Evolutionary conservation across 2,888 invertebrate species (phyloP), one percentile per base, ranked within the genome.

Genomic region (Aphrophora alni): DNA sequence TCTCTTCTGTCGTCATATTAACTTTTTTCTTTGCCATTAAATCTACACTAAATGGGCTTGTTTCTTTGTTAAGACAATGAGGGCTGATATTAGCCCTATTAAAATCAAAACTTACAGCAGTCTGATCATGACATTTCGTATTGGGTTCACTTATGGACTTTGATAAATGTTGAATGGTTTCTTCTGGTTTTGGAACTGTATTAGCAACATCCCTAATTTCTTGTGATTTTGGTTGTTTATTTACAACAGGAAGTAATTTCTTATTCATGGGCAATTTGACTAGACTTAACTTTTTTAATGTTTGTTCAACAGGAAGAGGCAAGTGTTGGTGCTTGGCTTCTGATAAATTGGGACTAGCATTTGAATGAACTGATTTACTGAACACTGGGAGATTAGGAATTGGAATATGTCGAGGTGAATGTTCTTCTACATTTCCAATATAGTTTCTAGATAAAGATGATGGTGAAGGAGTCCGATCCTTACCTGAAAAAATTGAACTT

Each of bases 251-350:
- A 51, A 14, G 8, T 38, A 82, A 80, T 68, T 83, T 84, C 74
- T 83, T 85, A 59, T 77, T 83, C 14, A 82, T 83, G 8, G 83
- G 82, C 26, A 84, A 83, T 78, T 80, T 83, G 80, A 59, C 38
- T 68, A 71, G 24, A 44, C 72, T 71, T 26, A 80, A 69, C 38
- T 83, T 84, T 68, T 84, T 82, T 33, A 85, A 77, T 14, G 85
- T 84, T 68, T 84, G 83, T 72, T 85, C 85, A n/a, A 84, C 84
- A 10, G 85, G 81, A 28, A 84, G 76, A 17, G 85, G 85, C 7
- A 85, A 77, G 77, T 84, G 82, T 51, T 83, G 76, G 81, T 84
- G 85, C 77, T 85, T 85, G 2, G 83, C 84, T 72, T 81, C 82
- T n/a, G 80, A 72, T 0, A 21, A 25, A n/a, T 21, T 59, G 1